phyloP scores from a whole-genome alignment of 2,113 vertebrate species.

The Eupsittula cactorum region DNA sequence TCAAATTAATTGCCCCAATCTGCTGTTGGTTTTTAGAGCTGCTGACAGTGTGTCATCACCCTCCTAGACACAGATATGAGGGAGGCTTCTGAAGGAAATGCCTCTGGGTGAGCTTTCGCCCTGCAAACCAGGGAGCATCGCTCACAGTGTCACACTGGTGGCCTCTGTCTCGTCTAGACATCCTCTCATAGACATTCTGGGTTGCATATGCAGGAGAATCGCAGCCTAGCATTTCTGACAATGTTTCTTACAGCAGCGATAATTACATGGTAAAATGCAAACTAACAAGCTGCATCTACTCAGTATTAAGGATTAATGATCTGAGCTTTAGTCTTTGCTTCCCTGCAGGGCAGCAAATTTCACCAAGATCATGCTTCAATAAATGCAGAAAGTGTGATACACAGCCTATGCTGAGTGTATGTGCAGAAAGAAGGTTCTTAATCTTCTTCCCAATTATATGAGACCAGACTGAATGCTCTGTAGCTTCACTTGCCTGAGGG shows the following conservation, averaged over 20 bases:
- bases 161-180: background rate
- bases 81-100: background rate
- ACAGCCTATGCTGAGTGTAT: no score
- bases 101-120: accelerated
- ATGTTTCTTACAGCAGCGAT: background rate
- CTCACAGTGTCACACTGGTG: accelerated
- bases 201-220: background rate
- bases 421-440: background rate
- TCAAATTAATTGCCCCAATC: background rate
- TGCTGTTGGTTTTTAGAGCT: background rate
- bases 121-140: accelerated
- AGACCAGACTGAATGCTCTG: background rate
- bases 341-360: background rate
- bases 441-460: background rate
- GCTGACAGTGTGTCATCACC: background rate
- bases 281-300: constrained; percentile 37
- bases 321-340: constrained; percentile 5
- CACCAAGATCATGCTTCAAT: background rate
- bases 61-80: background rate
- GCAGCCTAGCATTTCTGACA: background rate
- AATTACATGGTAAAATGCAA: constrained; percentile 25
- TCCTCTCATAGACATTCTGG: background rate
- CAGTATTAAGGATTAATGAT: constrained; percentile 32
- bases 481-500: background rate
- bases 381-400: background rate